Evolutionary conservation across 2,888 invertebrate genomes (phyloP), one percentile per base, ranked within the genome.

Genomic region (Pristionchus entomophagus): DNA sequence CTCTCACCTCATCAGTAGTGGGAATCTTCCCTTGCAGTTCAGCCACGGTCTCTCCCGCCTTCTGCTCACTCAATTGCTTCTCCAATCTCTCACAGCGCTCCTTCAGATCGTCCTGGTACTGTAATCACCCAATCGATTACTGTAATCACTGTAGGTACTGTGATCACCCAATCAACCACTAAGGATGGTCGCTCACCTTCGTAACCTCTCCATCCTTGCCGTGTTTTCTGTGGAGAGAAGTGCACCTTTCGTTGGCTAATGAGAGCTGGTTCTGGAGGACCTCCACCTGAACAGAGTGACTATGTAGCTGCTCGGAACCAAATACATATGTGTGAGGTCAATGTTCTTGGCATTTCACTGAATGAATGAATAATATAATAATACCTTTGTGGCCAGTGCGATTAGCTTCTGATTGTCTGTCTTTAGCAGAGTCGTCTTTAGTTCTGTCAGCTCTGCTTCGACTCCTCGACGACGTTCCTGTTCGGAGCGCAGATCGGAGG

Each of bases 401-500:
- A 93, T 92, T 73, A 93, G 88, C 87, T 92, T 92, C 84, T 93
- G 91, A 86, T 93, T 92, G 87, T 93, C 93, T 6, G 92, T 91
- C 87, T 92, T 92, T 51, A 93, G 89, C 59, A 93, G 86, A 53
- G 88, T 88, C 29, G 17, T 45, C 32, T 91, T 91, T 41, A 91
- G 69, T 77, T 91, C 91, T 41, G 85, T 88, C 51, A 91, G 77
- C 69, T 91, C 89, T 29, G 88, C 86, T 85, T 91, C 90, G 49
- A 90, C 85, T 35, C 86, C 87, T 56, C 89, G 88, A 69, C 90
- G 83, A 65, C 88, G 88, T 73, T 91, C 91, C 84, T 90, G 89
- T 80, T 91, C 91, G 59, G 86, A 87, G 56, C 90, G 88, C 35
- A 91, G 85, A 85, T 85, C 73, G 73, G 85, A 85, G 29, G 73